A percentile compares a stretch with the other conserved stretches of the same genome.
Conservation (phyloP, 1,140 invertebrate species). For the Archivesica marissinica region DNA sequence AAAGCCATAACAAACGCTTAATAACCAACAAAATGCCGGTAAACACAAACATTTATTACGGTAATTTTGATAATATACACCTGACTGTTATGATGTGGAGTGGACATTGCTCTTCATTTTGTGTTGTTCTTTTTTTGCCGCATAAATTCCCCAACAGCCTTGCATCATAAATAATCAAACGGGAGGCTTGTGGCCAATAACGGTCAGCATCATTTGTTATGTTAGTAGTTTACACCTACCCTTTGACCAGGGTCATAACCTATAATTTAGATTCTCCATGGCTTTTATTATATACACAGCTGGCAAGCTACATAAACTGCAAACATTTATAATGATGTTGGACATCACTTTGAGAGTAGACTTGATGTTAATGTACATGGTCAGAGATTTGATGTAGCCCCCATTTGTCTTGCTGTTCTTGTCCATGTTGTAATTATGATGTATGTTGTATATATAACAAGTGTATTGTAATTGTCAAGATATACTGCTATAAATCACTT, state of each 20-base stretch:
- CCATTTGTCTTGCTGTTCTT: not conserved
- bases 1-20: too few relatives aligned
- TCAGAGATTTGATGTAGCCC: not conserved
- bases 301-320: not conserved
- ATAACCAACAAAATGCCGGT: too few relatives aligned
- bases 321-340: slow-evolving; percentile 28
- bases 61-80: too few relatives aligned
- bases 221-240: not conserved
- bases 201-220: slow-evolving; percentile 8
- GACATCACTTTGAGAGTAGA: not conserved
- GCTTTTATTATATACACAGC: slow-evolving; percentile 11
- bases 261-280: slow-evolving; percentile 1
- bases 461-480: too few relatives aligned
- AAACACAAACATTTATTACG: too few relatives aligned
- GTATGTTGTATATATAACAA: too few relatives aligned
- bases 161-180: slow-evolving; percentile 7
- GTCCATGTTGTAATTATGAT: not conserved
- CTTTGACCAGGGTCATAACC: not conserved
- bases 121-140: too few relatives aligned
- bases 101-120: too few relatives aligned
- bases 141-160: too few relatives aligned
- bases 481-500: too few relatives aligned
- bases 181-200: not conserved
- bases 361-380: not conserved
- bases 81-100: too few relatives aligned